Base-by-base conservation (phyloP, 2,113 vertebrate species). In the Cettia cetti region DNA sequence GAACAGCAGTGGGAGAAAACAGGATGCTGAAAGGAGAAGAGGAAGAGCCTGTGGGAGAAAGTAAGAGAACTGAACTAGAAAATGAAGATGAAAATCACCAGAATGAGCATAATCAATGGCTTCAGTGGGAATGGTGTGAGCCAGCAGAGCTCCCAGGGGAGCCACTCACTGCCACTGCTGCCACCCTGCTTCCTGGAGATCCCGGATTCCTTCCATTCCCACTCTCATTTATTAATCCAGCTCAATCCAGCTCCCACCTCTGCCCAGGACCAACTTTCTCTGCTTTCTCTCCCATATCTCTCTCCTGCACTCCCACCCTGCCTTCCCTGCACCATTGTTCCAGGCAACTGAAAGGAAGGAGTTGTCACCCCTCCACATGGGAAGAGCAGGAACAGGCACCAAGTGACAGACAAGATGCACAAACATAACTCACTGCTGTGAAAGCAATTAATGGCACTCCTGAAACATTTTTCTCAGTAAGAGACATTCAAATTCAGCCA, bases 371-470 rank as follows among this genome's bases (percentile, higher is more conserved):
- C 8, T 78, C 89, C 10, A 5, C 49, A 27, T 0, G 4, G 45
- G 80, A 87, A 57, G 77, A 82, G 89, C 45, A 68, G 59, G 72
- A 68, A 53, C 57, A 87, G 52, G 78, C 78, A 83, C 42, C 9
- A 2, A 93, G 90, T 89, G 95, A 97, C 93, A 94, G 93, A 94
- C 96, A 89, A 76, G 93, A 94, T 81, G 90, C 88, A 84, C 90
- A 93, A 95, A 96, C 90, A 93, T 19, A 95, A 86, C 72, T 94
- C 93, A 76, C 75, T 87, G 83, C 88, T 95, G 89, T 69, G 84
- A 94, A 93, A 94, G 89, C 82, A 82, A 89, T 92, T 96, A 94
- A 95, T 91, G 80, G 50, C 80, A 89, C 63, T 92, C 90, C 65
- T 26, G 75, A 89, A 94, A 91, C 79, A 53, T 93, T 95, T 92